Evolutionary conservation across 1,140 invertebrate genomes (phyloP).

Genomic region (Solen grandis): DNA sequence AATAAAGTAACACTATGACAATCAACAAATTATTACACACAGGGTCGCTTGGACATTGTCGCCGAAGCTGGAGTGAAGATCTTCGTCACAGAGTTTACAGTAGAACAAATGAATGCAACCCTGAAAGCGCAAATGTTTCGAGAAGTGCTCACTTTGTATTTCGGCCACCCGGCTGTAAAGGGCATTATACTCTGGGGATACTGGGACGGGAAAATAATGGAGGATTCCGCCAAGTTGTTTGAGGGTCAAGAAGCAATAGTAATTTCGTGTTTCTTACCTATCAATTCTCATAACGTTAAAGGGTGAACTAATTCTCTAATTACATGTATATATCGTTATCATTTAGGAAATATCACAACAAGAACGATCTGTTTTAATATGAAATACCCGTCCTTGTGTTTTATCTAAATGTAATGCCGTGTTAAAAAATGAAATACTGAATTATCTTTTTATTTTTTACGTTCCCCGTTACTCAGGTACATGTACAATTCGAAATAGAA

Average conservation of each 20-base stretch:
- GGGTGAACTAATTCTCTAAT: too few relatives aligned
- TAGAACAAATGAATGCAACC: conserved; percentile 58
- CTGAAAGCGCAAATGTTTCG: conserved; percentile 60
- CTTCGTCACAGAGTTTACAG: conserved; percentile 73
- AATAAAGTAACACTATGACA: too few relatives aligned
- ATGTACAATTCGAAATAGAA: not conserved
- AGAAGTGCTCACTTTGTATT: conserved; percentile 58
- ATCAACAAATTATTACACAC: too few relatives aligned
- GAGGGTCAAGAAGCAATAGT: conserved; percentile 14
- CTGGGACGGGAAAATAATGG: conserved; percentile 55
- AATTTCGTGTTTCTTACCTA: not conserved
- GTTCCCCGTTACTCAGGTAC: not conserved
- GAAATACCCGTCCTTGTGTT: not conserved
- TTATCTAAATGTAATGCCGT: not conserved
- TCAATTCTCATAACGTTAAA: not conserved
- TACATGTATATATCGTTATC: too few relatives aligned
- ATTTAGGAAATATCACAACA: too few relatives aligned
- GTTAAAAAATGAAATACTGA: not conserved
- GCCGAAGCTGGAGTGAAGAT: conserved; percentile 68
- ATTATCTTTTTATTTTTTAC: not conserved
- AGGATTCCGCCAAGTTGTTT: conserved; percentile 29
- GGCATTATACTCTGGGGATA: conserved; percentile 73
- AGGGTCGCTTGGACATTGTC: conserved; percentile 67
- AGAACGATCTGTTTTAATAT: not conserved
- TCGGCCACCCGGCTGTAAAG: conserved; percentile 66